phyloP scores from a whole-genome alignment of 2,113 vertebrate genomes.

The Brachyistius frenatus region DNA sequence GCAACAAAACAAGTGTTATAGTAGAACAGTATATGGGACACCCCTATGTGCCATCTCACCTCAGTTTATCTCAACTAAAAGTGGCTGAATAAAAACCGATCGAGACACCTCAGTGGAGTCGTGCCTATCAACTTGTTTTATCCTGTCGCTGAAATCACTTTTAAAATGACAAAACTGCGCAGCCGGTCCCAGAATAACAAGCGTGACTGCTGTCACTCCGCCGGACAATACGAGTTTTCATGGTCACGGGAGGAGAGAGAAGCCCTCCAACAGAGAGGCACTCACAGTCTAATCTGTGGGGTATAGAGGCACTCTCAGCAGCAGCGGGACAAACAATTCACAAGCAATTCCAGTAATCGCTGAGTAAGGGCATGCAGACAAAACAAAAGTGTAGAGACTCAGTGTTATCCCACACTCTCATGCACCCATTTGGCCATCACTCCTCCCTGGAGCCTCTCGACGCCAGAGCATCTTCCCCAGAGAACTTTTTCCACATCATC shows the following conservation, averaged over 20 bases:
- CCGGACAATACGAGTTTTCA: slow-evolving; percentile 63
- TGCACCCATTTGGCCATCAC: neutral
- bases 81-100: neutral
- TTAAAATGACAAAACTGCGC: neutral
- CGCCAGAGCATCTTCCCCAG: neutral
- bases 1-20: too few species aligned
- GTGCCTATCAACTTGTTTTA: neutral
- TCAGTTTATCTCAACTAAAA: neutral
- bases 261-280: slow-evolving; percentile 63
- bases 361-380: slow-evolving; percentile 21
- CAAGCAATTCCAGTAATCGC: slow-evolving; percentile 50
- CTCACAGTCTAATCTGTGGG: slow-evolving; percentile 52
- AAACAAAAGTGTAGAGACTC: slow-evolving; percentile 30
- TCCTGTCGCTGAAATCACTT: slow-evolving; percentile 7
- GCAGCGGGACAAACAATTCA: slow-evolving; percentile 50
- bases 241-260: slow-evolving; percentile 43
- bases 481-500: neutral
- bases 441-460: slow-evolving; percentile 1
- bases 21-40: too few species aligned
- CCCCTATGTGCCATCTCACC: neutral
- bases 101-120: slow-evolving; percentile 6
- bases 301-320: slow-evolving; percentile 22
- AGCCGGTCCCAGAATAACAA: neutral
- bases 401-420: slow-evolving; percentile 18
- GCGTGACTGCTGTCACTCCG: slow-evolving; percentile 26